These are phyloP conservation scores for Drosophila bipectinata DNA, from an alignment of 1,140 invertebrate genomes.

Conservation along the genomic window DNA sequence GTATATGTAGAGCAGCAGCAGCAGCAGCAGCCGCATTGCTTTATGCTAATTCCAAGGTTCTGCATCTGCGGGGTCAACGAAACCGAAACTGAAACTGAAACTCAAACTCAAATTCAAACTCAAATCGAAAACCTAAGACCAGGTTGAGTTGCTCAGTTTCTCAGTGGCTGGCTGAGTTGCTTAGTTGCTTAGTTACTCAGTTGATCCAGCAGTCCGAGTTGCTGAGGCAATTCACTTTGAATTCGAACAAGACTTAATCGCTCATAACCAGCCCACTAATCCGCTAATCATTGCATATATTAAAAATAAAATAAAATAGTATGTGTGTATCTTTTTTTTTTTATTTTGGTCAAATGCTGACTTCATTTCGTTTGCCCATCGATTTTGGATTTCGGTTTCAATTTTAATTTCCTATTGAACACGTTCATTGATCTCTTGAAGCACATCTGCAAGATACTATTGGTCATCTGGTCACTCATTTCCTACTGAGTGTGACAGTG, in stretches of 20 bases:
- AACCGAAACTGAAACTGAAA: slow-evolving; percentile 35
- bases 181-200: background rate
- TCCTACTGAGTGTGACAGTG: background rate
- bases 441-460: background rate
- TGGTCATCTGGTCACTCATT: background rate
- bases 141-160: background rate
- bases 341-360: slow-evolving; percentile 1
- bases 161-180: background rate
- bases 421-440: slow-evolving; percentile 68
- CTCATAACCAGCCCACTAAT: slow-evolving; percentile 67
- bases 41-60: slow-evolving; percentile 77
- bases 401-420: slow-evolving; percentile 75
- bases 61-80: slow-evolving; percentile 75
- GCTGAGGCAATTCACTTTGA: slow-evolving; percentile 17
- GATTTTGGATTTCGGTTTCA: slow-evolving; percentile 61
- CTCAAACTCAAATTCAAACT: slow-evolving; percentile 15
- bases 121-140: slow-evolving; percentile 15
- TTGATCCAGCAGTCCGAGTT: background rate
- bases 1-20: slow-evolving; percentile 51
- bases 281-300: slow-evolving; percentile 66
- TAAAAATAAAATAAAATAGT: background rate
- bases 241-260: slow-evolving; percentile 31
- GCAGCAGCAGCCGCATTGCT: slow-evolving; percentile 37
- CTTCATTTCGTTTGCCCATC: slow-evolving; percentile 14
- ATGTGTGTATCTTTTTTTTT: background rate